These are phyloP conservation scores for Chinchilla lanigera DNA, from an alignment of 2,113 vertebrate species.

Conservation along the genomic window DNA sequence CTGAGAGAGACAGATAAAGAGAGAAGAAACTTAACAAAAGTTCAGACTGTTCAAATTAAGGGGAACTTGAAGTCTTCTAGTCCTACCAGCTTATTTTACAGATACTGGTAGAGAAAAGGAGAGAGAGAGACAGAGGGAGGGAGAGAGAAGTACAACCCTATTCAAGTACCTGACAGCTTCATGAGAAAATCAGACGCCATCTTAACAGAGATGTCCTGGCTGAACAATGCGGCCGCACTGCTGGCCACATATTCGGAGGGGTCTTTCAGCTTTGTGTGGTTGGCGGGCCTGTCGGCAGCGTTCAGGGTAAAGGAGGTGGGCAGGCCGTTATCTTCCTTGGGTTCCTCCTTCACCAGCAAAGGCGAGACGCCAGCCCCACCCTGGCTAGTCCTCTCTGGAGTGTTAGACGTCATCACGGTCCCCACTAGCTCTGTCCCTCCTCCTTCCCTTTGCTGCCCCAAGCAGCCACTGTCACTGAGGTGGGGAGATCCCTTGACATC, in stretches of 20 bases:
- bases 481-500: slow-evolving; percentile 93
- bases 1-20: no score
- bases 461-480: slow-evolving; percentile 87
- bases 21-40: neutral
- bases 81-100: slow-evolving; percentile 27
- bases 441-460: slow-evolving; percentile 88
- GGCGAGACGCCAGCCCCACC: slow-evolving; percentile 85
- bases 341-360: slow-evolving; percentile 96
- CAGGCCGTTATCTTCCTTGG: slow-evolving; percentile 92
- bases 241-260: slow-evolving; percentile 89
- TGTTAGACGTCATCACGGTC: slow-evolving; percentile 85
- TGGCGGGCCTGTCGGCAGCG: slow-evolving; percentile 91
- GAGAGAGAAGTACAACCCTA: slow-evolving; percentile 56
- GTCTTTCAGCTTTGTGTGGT: slow-evolving; percentile 93
- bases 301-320: slow-evolving; percentile 92
- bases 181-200: slow-evolving; percentile 99
- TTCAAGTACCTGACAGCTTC: slow-evolving; percentile 96
- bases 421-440: slow-evolving; percentile 86
- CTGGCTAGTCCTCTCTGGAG: slow-evolving; percentile 90
- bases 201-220: slow-evolving; percentile 98
- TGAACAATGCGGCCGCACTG: slow-evolving; percentile 94
- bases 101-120: neutral
- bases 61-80: neutral
- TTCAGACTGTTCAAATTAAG: neutral
- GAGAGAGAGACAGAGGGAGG: neutral